phyloP scores from a whole-genome alignment of 2,888 invertebrate species.

The Opisthograptis luteolata region DNA sequence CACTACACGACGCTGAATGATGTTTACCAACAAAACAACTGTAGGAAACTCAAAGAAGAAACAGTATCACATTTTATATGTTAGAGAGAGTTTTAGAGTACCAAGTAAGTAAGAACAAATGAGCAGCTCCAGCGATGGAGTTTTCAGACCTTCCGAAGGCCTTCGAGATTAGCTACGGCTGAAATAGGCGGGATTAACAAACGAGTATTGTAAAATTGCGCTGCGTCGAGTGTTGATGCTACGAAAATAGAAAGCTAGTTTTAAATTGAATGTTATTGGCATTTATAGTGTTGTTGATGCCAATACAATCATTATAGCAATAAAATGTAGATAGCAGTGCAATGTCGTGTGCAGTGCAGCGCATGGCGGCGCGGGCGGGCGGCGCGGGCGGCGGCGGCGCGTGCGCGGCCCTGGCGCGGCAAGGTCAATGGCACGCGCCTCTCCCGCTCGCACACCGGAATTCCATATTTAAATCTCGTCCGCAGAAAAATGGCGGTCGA shows the following conservation, averaged over 20 bases:
- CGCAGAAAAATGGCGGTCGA: constrained; percentile 83
- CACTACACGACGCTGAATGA: not conserved
- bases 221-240: not conserved
- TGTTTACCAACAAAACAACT: constrained; percentile 3
- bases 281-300: constrained; percentile 11
- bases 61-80: too few species aligned
- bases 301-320: constrained; percentile 35
- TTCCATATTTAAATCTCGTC: constrained; percentile 85
- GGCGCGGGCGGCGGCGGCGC: constrained; percentile 58
- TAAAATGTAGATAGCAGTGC: constrained; percentile 57
- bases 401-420: constrained; percentile 76
- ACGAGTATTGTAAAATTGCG: too few species aligned
- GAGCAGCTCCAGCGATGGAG: too few species aligned
- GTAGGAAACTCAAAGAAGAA: too few species aligned
- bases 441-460: constrained; percentile 84
- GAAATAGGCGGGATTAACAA: too few species aligned
- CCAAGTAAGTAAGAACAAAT: too few species aligned
- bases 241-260: not conserved
- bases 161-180: too few species aligned
- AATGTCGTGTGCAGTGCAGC: constrained; percentile 44
- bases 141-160: too few species aligned
- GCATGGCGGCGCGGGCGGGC: constrained; percentile 39
- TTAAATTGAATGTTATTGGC: not conserved
- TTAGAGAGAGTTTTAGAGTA: too few species aligned
- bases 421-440: constrained; percentile 83